phyloP scores from a whole-genome alignment of 2,888 invertebrate species.

The Trilocha varians region DNA sequence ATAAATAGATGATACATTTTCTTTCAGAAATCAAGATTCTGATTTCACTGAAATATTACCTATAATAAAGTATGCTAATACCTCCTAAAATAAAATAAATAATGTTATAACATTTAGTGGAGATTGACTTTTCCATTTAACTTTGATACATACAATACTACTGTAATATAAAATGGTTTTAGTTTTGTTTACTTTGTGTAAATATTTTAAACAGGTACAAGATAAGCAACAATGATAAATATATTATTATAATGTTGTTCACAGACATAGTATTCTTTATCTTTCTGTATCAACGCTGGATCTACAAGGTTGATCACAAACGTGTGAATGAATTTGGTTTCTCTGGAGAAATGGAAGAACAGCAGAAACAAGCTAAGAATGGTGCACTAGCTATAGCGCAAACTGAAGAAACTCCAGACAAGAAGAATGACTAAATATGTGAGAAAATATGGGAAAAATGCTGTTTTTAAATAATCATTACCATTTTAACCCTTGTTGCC shows the following conservation, averaged over 20 bases:
- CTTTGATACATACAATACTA: too few species aligned
- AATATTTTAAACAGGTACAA: not conserved
- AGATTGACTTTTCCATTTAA: too few species aligned
- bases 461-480: not conserved
- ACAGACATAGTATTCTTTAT: constrained; percentile 98
- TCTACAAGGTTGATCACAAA: constrained; percentile 96
- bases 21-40: too few species aligned
- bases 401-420: constrained; percentile 39
- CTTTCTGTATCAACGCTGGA: constrained; percentile 98
- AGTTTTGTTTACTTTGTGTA: constrained; percentile 1
- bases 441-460: not conserved
- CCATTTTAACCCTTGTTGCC: not conserved
- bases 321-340: constrained; percentile 99
- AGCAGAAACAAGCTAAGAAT: constrained; percentile 49
- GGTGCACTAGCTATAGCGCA: constrained; percentile 48
- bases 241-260: constrained; percentile 22
- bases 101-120: too few species aligned
- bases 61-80: too few species aligned
- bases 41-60: too few species aligned
- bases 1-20: not conserved
- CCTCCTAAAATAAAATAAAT: too few species aligned
- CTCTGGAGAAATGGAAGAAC: constrained; percentile 89
- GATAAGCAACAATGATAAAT: not conserved
- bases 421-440: constrained; percentile 57
- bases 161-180: too few species aligned